Conservation (phyloP, 2,113 vertebrate genomes). For the Probosciger aterrimus region DNA sequence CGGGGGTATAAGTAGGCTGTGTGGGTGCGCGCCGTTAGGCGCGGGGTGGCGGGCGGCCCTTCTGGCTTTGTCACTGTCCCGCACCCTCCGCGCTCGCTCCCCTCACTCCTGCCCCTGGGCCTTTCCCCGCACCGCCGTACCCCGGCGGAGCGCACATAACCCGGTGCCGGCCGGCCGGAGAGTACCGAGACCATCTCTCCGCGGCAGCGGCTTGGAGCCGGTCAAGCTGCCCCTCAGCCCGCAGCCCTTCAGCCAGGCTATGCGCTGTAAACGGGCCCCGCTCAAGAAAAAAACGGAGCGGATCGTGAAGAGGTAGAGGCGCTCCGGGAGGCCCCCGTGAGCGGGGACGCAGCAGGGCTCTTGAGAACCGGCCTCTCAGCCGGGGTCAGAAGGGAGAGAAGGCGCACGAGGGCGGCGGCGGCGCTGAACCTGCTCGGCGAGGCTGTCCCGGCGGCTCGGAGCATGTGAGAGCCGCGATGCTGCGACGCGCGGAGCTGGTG, state of each 20-base stretch:
- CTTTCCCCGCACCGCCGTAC: not conserved
- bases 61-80: rapidly evolving
- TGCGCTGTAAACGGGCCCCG: constrained; percentile 80
- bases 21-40: not conserved
- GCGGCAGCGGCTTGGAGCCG: constrained; percentile 7
- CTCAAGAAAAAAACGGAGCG: constrained; percentile 85
- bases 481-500: constrained; percentile 42
- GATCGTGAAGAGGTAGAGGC: constrained; percentile 86
- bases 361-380: not conserved
- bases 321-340: not conserved
- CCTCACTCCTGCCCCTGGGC: not conserved
- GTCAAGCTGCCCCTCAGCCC: constrained; percentile 75
- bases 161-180: not conserved
- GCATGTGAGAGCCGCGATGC: constrained; percentile 72
- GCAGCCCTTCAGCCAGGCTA: constrained; percentile 74
- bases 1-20: not conserved
- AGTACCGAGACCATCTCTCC: not conserved
- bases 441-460: constrained; percentile 35
- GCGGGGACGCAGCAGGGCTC: not conserved
- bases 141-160: not conserved
- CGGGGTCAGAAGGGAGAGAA: not conserved
- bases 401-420: not conserved
- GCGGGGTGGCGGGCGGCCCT: not conserved
- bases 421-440: not conserved
- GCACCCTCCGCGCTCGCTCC: rapidly evolving